Percentiles rank a stretch among this genome's conserved stretches.
These are phyloP conservation scores for Tokudaia muenninki DNA, from an alignment of 2,797 vertebrate species.

Conservation along the genomic window DNA sequence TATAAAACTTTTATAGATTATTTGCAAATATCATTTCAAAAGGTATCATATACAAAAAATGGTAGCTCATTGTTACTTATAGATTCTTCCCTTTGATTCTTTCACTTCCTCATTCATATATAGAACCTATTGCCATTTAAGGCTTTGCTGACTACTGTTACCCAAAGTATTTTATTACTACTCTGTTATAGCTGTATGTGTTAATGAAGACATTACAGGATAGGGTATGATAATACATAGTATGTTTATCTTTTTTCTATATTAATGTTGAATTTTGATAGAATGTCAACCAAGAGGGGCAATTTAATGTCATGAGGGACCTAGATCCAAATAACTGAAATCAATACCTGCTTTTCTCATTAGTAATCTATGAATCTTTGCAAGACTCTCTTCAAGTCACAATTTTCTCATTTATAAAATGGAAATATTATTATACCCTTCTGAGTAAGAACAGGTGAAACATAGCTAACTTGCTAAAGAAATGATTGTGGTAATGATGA, in stretches of 20 bases:
- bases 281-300: neutral
- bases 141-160: neutral
- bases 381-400: neutral
- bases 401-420: neutral
- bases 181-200: neutral
- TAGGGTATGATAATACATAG: neutral
- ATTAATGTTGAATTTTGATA: neutral
- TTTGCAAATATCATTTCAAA: conserved; percentile 46
- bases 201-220: neutral
- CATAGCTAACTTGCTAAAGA: neutral
- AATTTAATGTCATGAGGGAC: neutral
- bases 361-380: neutral
- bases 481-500: neutral
- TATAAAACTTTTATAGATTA: neutral
- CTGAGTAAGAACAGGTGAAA: neutral
- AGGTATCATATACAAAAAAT: neutral
- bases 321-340: neutral
- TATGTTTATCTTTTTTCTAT: neutral
- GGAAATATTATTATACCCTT: neutral
- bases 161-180: conserved; percentile 3
- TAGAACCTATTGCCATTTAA: neutral
- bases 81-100: neutral
- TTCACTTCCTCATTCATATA: neutral
- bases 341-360: neutral
- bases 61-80: neutral